These are phyloP conservation scores for Globicephala melas DNA, from an alignment of 2,113 vertebrate species.

Conservation along the genomic window DNA sequence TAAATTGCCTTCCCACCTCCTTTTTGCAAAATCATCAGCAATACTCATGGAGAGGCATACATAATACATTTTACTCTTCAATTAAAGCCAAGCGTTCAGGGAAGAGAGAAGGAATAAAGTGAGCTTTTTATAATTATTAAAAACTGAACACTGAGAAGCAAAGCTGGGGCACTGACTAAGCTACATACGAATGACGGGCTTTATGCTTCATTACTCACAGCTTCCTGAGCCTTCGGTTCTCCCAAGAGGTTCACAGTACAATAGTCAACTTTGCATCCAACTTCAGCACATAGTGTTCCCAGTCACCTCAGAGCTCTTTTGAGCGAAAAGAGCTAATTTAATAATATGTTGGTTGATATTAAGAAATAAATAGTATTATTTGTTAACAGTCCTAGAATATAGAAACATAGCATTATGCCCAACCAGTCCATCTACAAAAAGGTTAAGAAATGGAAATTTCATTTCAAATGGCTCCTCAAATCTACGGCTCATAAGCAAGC, in stretches of 20 bases:
- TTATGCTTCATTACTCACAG: not conserved
- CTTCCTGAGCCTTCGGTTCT: not conserved
- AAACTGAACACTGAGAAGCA: not conserved
- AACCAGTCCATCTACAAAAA: not conserved
- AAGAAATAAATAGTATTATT: not conserved
- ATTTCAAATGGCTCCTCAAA: not conserved
- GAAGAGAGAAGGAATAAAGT: not conserved
- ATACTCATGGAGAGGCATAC: not conserved
- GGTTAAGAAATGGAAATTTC: not conserved
- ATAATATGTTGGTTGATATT: not conserved
- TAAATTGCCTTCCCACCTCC: not conserved
- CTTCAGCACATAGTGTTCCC: not conserved
- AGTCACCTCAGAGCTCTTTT: not conserved
- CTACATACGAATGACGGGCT: accelerated
- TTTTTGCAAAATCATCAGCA: not conserved
- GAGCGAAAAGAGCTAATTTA: not conserved
- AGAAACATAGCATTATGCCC: not conserved
- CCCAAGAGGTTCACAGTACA: too few relatives aligned
- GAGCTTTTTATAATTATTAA: not conserved
- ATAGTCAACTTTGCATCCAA: not conserved
- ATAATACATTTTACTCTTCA: not conserved
- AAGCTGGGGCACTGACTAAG: not conserved
- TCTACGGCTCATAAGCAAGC: not conserved
- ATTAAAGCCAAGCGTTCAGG: not conserved
- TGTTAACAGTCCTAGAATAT: not conserved